phyloP scores from a whole-genome alignment of 2,797 vertebrate species.

The Crossoptilon crossoptilon region DNA sequence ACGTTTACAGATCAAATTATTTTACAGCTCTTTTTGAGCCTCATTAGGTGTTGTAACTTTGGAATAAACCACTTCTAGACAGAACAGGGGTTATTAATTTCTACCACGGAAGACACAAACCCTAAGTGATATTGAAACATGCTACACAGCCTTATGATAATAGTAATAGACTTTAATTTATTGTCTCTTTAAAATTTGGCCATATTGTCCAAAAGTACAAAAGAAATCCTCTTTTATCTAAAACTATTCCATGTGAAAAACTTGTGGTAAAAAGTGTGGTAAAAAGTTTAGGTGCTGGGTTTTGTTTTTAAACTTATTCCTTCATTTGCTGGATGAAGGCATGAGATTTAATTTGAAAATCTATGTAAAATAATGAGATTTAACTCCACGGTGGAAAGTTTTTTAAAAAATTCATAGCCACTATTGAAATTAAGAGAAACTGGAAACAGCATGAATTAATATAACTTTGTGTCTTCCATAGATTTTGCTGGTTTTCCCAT shows the following conservation, averaged over 20 bases:
- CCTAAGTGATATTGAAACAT: constrained; percentile 20
- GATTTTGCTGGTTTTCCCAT: neutral
- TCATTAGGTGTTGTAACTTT: neutral
- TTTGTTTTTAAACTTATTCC: neutral
- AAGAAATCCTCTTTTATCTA: constrained; percentile 63
- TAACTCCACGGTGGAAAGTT: neutral
- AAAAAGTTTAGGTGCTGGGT: neutral
- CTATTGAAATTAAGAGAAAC: neutral
- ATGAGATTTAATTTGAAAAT: neutral
- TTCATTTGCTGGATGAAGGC: neutral
- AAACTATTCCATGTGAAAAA: constrained; percentile 20
- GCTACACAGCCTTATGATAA: constrained; percentile 50
- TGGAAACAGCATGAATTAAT: neutral
- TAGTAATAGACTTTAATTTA: constrained; percentile 72
- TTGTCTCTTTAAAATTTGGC: constrained; percentile 72
- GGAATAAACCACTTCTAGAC: neutral
- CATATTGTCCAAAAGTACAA: constrained; percentile 39
- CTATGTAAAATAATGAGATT: neutral
- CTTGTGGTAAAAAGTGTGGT: neutral
- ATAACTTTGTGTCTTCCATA: neutral
- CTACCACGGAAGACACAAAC: constrained; percentile 22
- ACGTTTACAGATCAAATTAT: neutral
- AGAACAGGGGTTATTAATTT: constrained; percentile 54
- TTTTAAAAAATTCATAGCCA: neutral
- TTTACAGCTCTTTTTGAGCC: neutral